Evolutionary conservation across 2,113 vertebrate genomes (phyloP).

Genomic region (Dipodomys stephensi): DNA sequence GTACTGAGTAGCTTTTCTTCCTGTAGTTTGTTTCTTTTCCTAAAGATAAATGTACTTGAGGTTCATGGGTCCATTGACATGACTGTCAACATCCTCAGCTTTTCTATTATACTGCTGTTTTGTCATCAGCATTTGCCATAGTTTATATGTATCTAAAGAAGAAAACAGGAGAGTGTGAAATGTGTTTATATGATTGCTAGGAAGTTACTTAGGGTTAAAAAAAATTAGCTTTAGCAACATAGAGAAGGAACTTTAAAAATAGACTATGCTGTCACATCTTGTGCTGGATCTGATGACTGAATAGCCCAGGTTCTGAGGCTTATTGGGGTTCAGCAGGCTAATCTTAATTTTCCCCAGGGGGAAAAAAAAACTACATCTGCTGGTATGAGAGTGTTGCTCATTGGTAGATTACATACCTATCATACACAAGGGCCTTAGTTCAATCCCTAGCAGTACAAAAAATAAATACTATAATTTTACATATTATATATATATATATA

Average conservation of each 20-base stretch:
- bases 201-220: neutral
- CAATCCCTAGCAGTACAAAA: neutral
- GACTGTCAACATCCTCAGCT: neutral
- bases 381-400: neutral
- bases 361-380: neutral
- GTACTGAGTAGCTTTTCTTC: neutral
- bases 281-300: neutral
- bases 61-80: neutral
- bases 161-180: neutral
- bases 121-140: neutral
- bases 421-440: neutral
- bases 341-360: neutral
- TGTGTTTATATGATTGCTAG: neutral
- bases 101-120: neutral
- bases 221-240: slow-evolving; percentile 3
- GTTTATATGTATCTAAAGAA: neutral
- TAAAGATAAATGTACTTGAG: neutral
- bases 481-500: too few relatives aligned
- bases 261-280: neutral
- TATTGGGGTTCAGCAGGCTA: neutral
- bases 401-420: neutral
- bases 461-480: neutral
- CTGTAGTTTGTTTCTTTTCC: neutral
- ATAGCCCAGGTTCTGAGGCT: neutral
- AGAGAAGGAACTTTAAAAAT: neutral